Evolutionary conservation across 1,140 invertebrate species (phyloP), one percentile per base, ranked within the genome.

Genomic region (Leptestheria dahalacensis): DNA sequence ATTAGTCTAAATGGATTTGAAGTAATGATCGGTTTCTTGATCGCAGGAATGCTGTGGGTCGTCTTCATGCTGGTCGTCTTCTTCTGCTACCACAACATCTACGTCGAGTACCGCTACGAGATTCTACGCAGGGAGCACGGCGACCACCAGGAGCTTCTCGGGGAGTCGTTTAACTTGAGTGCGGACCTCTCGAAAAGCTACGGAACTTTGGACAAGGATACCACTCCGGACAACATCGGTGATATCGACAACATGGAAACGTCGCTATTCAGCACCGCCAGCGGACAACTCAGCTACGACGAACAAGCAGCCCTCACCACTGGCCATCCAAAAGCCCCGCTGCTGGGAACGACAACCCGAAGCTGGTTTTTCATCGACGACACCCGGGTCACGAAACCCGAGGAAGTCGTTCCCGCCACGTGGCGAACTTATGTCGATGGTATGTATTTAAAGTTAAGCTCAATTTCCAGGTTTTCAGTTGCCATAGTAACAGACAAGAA

Each of bases 281-380:
- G 50, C 21, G 20, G 50, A 52, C 20, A 23, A 15, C 50, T 23
- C 12, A 15, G 12, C 26, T 15, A 52, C 26, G n/a, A n/a, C n/a
- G n/a, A n/a, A n/a, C n/a, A n/a, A n/a, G n/a, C 4, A 48, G 47
- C 24, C n/a, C 20, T 3, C 46, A 59, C n/a, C 26, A 23, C 47
- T 23, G 28, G 15, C 50, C n/a, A 20, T 6, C 50, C n/a, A 12
- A 1, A 23, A 20, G 3, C 18, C 18, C 52, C 52, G 4, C 23
- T 33, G 52, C 51, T 54, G 1, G 52, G 60, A 4, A 33, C 50
- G 6, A 54, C 54, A n/a, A 33, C 60, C 11, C 60, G 60, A 26
- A 29, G 48, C 20, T 61, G 60, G 60, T 57, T 59, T 29, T 61
- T 61, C n/a, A 51, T 61, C n/a, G 21, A 29, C 47, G 51, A 61